Conservation (phyloP, 1,140 invertebrate species). For the Fopius arisanus region DNA sequence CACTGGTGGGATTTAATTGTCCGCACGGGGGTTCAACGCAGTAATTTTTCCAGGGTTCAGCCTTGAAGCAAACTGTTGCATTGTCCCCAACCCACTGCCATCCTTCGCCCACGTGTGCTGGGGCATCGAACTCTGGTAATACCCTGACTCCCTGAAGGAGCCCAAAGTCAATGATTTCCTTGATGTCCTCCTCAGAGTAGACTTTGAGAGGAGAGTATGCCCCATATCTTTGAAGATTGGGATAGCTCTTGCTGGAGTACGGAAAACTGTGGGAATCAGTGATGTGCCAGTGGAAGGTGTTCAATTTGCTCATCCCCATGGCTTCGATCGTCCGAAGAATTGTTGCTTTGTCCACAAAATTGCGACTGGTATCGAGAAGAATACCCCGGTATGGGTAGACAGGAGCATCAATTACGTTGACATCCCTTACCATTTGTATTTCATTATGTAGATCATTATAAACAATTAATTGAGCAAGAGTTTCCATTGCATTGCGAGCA, state of each 20-base stretch:
- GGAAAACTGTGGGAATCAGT: conserved; percentile 89
- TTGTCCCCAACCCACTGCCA: conserved; percentile 75
- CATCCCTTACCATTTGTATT: conserved; percentile 69
- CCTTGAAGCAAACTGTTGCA: conserved; percentile 66
- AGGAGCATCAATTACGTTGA: conserved; percentile 73
- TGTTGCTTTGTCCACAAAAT: conserved; percentile 73
- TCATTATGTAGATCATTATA: conserved; percentile 72
- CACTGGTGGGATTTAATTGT: conserved; percentile 81
- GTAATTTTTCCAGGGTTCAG: conserved; percentile 78
- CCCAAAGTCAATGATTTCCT: conserved; percentile 75
- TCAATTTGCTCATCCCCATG: conserved; percentile 83
- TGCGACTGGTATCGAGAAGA: conserved; percentile 80
- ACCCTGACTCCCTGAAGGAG: conserved; percentile 78
- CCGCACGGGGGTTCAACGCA: conserved; percentile 90
- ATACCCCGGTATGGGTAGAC: conserved; percentile 80
- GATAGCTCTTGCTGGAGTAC: conserved; percentile 73
- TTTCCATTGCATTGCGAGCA: conserved; percentile 79
- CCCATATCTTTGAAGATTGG: conserved; percentile 75
- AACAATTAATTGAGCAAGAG: conserved; percentile 77
- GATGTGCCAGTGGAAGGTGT: conserved; percentile 91
- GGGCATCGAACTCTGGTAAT: conserved; percentile 86
- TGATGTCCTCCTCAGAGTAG: conserved; percentile 65
- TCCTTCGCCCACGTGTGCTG: conserved; percentile 87
- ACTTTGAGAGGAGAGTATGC: conserved; percentile 76
- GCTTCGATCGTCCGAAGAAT: conserved; percentile 80